Evolutionary conservation across 2,797 vertebrate genomes (phyloP), one percentile per base, ranked within the genome.

Genomic region (Clarias platycephalus): DNA sequence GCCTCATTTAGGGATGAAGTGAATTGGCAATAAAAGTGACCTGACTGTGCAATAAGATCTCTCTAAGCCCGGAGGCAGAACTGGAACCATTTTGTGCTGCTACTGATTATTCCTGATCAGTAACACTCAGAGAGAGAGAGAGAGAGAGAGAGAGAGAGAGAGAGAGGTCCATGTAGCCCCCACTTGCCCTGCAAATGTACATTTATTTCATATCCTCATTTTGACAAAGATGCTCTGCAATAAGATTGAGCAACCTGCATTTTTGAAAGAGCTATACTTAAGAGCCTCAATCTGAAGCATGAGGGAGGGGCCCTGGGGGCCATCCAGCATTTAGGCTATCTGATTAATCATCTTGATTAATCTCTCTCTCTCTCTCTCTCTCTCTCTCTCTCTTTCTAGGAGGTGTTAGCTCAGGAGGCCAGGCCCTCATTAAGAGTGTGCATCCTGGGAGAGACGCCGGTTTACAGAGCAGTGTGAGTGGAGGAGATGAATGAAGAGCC

Each of bases 281-380:
- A 88, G 86, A 88, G 83, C 81, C 72, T 86, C 84, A 83, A 78
- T 77, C 81, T 83, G 70, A 86, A 82, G 81, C 77, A 67, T 84
- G 74, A 86, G 83, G 86, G 81, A 80, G 70, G 49, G 70, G 83
- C 88, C 87, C 83, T 57, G 44, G 86, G 86, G 88, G 81, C 71
- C 76, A 80, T 40, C 71, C 76, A 74, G 88, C 83, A 87, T 89
- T 89, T 81, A 88, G 90, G 85, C 85, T 82, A 85, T 88, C 85
- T 88, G 85, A 90, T 89, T 91, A 90, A 90, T 91, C 88, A 88
- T 85, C 37, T 53, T 80, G 62, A 80, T 80, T 80, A 80, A 80
- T 82, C 74, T 85, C 62, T 85, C 49, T 71, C 77, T 26, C 80
- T 77, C 57, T 78, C 57, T 79, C 84, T 78, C 37, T 74, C 49